These are phyloP conservation scores for Poecilia velifera DNA, from an alignment of 2,797 vertebrate genomes.

Conservation along the genomic window DNA sequence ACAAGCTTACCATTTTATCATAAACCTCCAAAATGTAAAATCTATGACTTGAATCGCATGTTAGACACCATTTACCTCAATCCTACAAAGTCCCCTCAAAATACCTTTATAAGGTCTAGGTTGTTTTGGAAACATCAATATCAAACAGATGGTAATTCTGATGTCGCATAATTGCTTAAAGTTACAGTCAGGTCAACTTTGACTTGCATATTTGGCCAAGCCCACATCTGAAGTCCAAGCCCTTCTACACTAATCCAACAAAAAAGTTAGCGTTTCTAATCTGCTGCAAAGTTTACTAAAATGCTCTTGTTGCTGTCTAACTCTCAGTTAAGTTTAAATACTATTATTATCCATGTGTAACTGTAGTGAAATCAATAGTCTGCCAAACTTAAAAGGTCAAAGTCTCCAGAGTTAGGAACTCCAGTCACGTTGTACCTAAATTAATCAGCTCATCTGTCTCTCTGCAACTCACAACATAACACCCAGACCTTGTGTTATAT, in stretches of 20 bases:
- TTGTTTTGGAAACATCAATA: conserved; percentile 1
- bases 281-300: conserved; percentile 1
- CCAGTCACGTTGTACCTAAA: conserved; percentile 53
- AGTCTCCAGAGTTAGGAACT: conserved; percentile 60
- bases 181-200: conserved; percentile 1
- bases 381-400: conserved; percentile 69
- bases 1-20: neutral
- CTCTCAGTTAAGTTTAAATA: conserved; percentile 4
- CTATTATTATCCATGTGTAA: conserved; percentile 17
- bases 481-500: conserved; percentile 37
- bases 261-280: neutral
- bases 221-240: conserved; percentile 4
- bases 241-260: neutral
- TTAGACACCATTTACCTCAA: conserved; percentile 2
- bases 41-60: neutral
- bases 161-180: conserved; percentile 3
- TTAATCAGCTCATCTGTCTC: conserved; percentile 58
- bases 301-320: neutral
- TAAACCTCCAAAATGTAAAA: neutral
- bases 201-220: neutral
- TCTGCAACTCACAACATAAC: conserved; percentile 30
- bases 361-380: conserved; percentile 45
- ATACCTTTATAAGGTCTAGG: too few species aligned
- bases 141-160: neutral
- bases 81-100: conserved; percentile 2